Base-by-base conservation (phyloP, 2,888 invertebrate species). In the Drosophila tripunctata region DNA sequence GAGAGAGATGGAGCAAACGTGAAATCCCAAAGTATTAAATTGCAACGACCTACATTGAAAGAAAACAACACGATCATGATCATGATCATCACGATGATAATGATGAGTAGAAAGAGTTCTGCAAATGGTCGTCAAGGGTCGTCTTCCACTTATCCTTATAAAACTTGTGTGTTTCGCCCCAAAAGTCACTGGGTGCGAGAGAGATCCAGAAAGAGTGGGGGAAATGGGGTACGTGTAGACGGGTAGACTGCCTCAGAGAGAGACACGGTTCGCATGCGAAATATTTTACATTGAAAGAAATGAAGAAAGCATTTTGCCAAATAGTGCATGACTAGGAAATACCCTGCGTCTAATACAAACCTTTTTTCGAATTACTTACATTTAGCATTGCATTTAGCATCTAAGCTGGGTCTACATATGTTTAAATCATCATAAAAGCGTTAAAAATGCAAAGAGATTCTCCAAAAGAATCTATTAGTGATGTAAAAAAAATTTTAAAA, bases 41-140 rank as follows among this genome's bases (percentile, higher is more conserved):
- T 90, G 90, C 90, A 89, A 66, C 90, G 91, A 90, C 91, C 90
- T 90, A 90, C 87, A 89, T 90, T 89, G 84, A 87, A 82, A 47
- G 65, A 63, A 50, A 62, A 44, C 55, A 56, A 35, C 15, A 12
- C 15, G 40, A 40, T 30, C 19, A 56, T 19, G 30, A 56, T 19
- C 24, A 44, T 10, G 17, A 45, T 31, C 63, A 71, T 61, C 41
- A 64, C 22, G 33, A 45, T 35, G 17, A 51, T 33, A 43, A 60
- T 45, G 36, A 44, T 14, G 12, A 44, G 8, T 33, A 40, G 12
- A 36, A 19, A 44, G 24, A 45, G 38, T 21, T 47, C 21, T 35
- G 22, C 43, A 52, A n/a, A 17, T 14, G 22, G 48, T 47, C 41
- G 22, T 45, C 22, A 19, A 45, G 55, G 27, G 55, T 35, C 65